Base-by-base conservation (phyloP, 2,888 invertebrate genomes). In the Camponotus fellah region DNA sequence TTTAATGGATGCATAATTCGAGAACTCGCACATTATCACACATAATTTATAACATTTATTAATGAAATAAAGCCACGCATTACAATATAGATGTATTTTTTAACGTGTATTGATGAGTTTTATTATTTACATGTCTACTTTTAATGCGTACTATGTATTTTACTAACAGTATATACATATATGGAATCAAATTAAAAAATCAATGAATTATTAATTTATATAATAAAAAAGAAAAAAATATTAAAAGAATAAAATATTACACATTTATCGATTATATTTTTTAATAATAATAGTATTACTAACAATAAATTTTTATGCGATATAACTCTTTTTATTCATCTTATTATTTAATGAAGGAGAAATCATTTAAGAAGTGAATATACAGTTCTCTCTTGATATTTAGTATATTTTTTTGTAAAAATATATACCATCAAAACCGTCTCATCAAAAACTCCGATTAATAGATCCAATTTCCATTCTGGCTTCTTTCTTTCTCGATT, bases 361-460 rank as follows among this genome's bases (percentile, higher is more conserved):
- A 43, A 43, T 14, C 9, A 26, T 17, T 65, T 6, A 68, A n/a
- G 43, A 56, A 40, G 17, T 32, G 32, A 40, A 32, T 34, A 17
- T 3, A n/a, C 26, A 58, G 17, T 76, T 64, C 17, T 46, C 9
- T 77, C 26, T 77, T 40, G 3, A 21, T 34, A 32, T 43, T 66
- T 56, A 58, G 26, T 26, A 26, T 26, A 60, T 68, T 69, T 34
- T 66, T 34, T 21, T 12, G 10, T 46, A 80, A 71, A 71, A 80
- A 46, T 71, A 62, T 6, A 6, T 6, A 37, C 37, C 37, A 6
- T 46, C 3, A 60, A 17, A 37, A 46, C 34, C 17, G 46, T 60
- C 21, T 79, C 40, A 34, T 49, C 40, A 56, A 71, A 71, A 71
- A 60, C 60, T 17, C 12, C 21, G 21, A n/a, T 79, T 69, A 60